A percentile compares a stretch with the other conserved stretches of the same genome.
These are phyloP conservation scores for Crypturellus undulatus DNA, from an alignment of 2,113 vertebrate species.

Conservation along the genomic window DNA sequence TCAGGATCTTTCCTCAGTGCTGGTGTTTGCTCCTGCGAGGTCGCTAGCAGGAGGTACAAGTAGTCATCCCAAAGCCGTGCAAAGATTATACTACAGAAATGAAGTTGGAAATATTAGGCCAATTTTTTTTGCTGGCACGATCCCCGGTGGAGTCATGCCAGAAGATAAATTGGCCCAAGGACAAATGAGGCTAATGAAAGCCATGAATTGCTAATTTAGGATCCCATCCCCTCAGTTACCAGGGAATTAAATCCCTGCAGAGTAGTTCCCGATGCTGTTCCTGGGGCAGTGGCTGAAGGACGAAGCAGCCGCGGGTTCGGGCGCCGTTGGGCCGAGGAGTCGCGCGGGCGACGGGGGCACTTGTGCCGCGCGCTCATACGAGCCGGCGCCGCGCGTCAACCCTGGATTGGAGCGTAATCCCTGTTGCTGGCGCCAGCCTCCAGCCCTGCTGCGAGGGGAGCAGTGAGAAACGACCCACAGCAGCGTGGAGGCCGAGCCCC, in stretches of 20 bases:
- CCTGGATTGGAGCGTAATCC: not conserved
- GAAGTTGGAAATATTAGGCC: not conserved
- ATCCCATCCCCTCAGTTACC: not conserved
- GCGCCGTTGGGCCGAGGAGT: not conserved
- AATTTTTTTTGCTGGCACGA: not conserved
- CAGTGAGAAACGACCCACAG: not conserved
- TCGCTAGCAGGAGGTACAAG: not conserved
- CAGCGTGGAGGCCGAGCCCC: no score
- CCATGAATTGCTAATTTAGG: not conserved
- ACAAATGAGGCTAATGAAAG: not conserved
- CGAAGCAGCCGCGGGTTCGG: not conserved
- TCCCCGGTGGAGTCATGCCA: not conserved
- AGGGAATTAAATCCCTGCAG: not conserved
- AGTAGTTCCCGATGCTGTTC: not conserved
- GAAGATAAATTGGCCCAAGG: not conserved
- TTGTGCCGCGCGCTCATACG: no score
- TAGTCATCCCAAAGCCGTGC: slow-evolving; percentile 9
- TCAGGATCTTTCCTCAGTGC: not conserved
- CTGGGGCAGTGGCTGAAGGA: not conserved
- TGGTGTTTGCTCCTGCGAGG: not conserved
- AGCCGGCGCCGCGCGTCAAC: not conserved
- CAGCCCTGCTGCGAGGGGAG: not conserved
- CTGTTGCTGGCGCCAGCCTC: not conserved
- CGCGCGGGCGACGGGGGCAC: rapidly evolving
- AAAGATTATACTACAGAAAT: not conserved